Evolutionary conservation across 2,113 vertebrate genomes (phyloP), one percentile per base, ranked within the genome.

Genomic region (Clarias gariepinus): DNA sequence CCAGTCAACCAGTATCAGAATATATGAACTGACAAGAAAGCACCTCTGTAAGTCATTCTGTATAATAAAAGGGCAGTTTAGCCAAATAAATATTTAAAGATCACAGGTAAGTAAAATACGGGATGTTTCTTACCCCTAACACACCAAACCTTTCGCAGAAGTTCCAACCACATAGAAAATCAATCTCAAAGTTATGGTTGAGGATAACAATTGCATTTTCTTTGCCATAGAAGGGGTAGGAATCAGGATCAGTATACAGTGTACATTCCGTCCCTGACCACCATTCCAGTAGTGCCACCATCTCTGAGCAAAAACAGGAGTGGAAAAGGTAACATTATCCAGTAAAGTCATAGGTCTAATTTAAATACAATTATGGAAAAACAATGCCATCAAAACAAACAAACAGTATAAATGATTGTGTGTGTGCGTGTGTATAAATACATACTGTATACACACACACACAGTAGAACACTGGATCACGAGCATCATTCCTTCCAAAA

Each of bases 141-240:
- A 99, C 94, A 53, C 98, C 98, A 77, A 98, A 97, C 94, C 96
- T 94, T 61, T 99, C 98, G 87, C 97, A 97, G 88, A 97, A 96
- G 91, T 96, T 97, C 98, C 98, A 99, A 28, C 98, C 97, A 84
- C 97, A 99, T 82, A 99, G 95, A 88, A 99, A 99, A 94, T 99
- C 98, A 0, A 99, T 99, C 90, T 99, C 98, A 89, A 96, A 99
- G 89, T 94, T 96, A 92, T 99, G 98, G 93, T 99, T 99, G 64
- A 99, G 97, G 66, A 99, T 94, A 71, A 98, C 97, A 6, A 99
- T 97, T 80, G 96, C 97, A 4, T 95, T 98, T 87, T 99, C 98
- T 41, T 97, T 97, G 74, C 98, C 98, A 0, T 95, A 98, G 53
- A 95, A 93, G 10, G 53, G 80, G 90, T 93, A 97, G 92, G 90